Percentiles rank a stretch among this genome's conserved stretches.
phyloP scores from a whole-genome alignment of 1,140 invertebrate genomes.

The Macrobrachium rosenbergii region DNA sequence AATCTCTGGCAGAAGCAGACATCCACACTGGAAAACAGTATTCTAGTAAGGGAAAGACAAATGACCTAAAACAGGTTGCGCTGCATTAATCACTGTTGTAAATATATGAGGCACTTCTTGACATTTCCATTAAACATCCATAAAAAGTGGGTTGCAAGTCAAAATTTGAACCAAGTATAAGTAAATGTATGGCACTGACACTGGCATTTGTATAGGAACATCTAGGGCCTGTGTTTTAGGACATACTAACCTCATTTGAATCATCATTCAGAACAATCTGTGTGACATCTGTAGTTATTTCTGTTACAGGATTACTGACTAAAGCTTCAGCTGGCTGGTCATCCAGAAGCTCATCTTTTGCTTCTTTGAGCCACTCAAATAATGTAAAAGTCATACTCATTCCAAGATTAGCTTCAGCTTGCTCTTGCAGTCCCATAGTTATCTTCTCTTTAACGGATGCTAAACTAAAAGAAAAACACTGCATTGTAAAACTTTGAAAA shows the following conservation, averaged over 20 bases:
- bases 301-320: not conserved
- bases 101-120: no score
- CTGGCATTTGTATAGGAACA: not conserved
- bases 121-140: no score
- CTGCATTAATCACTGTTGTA: no score
- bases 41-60: no score
- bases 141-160: no score
- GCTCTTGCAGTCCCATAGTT: constrained; percentile 76
- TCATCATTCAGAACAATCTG: constrained; percentile 47
- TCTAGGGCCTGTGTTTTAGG: not conserved
- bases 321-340: constrained; percentile 42
- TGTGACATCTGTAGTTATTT: constrained; percentile 39
- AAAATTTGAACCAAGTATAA: no score
- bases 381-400: constrained; percentile 95
- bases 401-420: constrained; percentile 85
- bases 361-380: constrained; percentile 89
- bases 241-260: constrained; percentile 19
- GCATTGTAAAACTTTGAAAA: not conserved
- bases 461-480: constrained; percentile 73
- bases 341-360: constrained; percentile 47
- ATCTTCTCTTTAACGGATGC: constrained; percentile 82
- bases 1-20: no score
- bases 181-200: not conserved
- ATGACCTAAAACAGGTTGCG: no score
- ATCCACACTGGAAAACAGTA: no score